Percentiles rank a stretch among this genome's conserved stretches.
Evolutionary conservation across 2,113 vertebrate species (phyloP).

Genomic region (Pomatorhinus ruficollis): DNA sequence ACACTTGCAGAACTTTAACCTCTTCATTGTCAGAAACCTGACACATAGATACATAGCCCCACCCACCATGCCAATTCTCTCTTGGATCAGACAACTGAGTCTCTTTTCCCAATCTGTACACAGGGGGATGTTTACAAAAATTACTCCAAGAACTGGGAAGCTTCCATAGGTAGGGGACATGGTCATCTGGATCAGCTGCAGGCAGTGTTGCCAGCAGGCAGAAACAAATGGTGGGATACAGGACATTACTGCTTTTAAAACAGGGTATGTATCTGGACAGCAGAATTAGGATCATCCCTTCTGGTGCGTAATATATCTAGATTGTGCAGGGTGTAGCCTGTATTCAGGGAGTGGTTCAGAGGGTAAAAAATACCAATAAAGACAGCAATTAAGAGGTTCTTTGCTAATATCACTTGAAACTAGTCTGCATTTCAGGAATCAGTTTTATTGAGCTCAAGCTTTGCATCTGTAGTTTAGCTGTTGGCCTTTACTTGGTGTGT

Average conservation of each 20-base stretch:
- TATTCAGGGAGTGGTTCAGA: not conserved
- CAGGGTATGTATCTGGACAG: not conserved
- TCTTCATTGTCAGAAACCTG: not conserved
- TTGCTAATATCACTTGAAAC: not conserved
- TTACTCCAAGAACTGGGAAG: not conserved
- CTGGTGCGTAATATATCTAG: not conserved
- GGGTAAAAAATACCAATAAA: not conserved
- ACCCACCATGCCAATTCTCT: not conserved
- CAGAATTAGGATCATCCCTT: not conserved
- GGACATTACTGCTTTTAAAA: not conserved
- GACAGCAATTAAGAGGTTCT: not conserved
- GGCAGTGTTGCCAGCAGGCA: not conserved
- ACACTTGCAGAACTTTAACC: constrained; percentile 7
- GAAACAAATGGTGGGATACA: not conserved
- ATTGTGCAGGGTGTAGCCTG: not conserved
- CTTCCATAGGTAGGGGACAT: rapidly evolving
- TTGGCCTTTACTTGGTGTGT: not conserved
- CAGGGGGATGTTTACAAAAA: not conserved
- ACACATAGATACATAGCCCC: too few species aligned
- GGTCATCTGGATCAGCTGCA: not conserved
- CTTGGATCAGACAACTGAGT: not conserved
- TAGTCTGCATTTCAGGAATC: not conserved
- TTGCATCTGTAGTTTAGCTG: not conserved
- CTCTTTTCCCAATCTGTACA: not conserved
- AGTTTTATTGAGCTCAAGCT: not conserved